A percentile compares a stretch with the other conserved stretches of the same genome.
These are phyloP conservation scores for Eupithecia inturbata DNA, from an alignment of 2,888 invertebrate species.

Conservation along the genomic window DNA sequence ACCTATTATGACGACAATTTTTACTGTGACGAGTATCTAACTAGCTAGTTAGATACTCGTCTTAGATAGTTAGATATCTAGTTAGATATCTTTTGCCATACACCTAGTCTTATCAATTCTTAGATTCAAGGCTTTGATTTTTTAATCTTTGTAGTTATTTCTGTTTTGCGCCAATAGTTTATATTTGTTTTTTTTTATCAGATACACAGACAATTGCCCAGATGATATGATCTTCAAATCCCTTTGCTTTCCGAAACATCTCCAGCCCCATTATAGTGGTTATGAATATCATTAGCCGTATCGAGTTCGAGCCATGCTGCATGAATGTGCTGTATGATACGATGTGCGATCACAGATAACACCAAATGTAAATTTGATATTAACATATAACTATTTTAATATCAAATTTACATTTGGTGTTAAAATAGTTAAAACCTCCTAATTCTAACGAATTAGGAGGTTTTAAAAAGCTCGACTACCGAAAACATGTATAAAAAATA, in stretches of 20 bases:
- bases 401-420: too few relatives aligned
- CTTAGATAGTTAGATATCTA: too few relatives aligned
- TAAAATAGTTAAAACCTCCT: too few relatives aligned
- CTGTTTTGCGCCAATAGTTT: background rate
- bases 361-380: background rate
- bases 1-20: background rate
- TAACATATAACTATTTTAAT: too few relatives aligned
- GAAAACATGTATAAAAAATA: too few relatives aligned
- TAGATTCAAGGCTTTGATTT: background rate
- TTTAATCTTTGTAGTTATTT: background rate
- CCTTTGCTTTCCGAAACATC: slow-evolving; percentile 40
- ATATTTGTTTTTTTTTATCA: slow-evolving; percentile 8
- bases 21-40: background rate
- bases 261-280: slow-evolving; percentile 51
- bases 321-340: slow-evolving; percentile 46
- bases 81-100: background rate
- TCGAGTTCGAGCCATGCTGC: slow-evolving; percentile 58
- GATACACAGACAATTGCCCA: slow-evolving; percentile 47
- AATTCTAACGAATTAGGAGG: too few relatives aligned
- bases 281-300: slow-evolving; percentile 74
- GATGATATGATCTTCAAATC: slow-evolving; percentile 52
- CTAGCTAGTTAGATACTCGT: too few relatives aligned
- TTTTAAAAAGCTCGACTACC: background rate
- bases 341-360: slow-evolving; percentile 59
- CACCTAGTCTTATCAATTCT: background rate